Base-by-base conservation (phyloP, 1,140 invertebrate species). In the Vanessa tameamea region DNA sequence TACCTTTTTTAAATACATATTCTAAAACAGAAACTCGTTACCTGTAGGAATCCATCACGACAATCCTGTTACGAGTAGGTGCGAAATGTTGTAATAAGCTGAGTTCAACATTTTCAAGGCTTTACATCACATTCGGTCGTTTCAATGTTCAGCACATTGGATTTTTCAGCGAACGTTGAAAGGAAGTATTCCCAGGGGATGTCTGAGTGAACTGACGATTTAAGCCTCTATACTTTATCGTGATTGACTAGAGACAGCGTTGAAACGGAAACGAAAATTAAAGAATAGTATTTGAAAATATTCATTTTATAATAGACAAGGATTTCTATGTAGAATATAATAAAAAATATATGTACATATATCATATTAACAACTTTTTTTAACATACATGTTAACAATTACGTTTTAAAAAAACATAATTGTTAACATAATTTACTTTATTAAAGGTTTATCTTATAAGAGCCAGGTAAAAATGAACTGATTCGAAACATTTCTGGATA, bases 171-270 rank as follows among this genome's bases (percentile, higher is more conserved):
- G 71, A 75, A 74, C 70, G 68, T 72, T 72, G 74, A 82, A 79
- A 78, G 66, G 65, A 72, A 75, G 76, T 71, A 88, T 82, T 87
- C 87, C 87, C 85, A 48, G 53, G 82, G 87, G 85, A 86, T 82
- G 79, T 75, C 77, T 77, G 76, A 75, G 73, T 72, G 78, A 79
- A 82, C 80, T 81, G 68, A 74, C 78, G 79, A 75, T 79, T 73
- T 86, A 86, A 87, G 82, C 84, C 75, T 78, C 81, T 84, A 78
- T 77, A 73, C 64, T 70, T 57, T 57, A 12, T 26, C 26, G 72
- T 66, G 73, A 82, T 73, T 79, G 71, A 75, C 67, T 50, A 43
- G 67, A 59, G 70, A 68, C 47, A 64, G 37, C 55, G 43, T 13
- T 5, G 57, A 61, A n/a, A 20, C 20, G 57, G 26, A 61, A 37